Conservation (phyloP, 1,140 invertebrate genomes). For the Harlomillsia oculata region DNA sequence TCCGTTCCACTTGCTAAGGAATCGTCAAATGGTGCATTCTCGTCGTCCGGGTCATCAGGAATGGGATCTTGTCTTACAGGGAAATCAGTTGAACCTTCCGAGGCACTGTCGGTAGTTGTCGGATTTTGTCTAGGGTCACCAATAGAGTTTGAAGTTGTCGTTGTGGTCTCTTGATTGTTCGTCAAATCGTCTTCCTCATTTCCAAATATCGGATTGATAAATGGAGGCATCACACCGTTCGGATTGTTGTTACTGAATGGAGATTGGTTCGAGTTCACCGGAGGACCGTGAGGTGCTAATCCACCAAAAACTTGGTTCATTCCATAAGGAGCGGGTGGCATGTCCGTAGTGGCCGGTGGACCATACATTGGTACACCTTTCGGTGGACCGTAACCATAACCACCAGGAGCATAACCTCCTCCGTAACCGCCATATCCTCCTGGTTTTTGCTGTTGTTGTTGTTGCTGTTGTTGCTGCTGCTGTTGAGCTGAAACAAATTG, state of each 20-base stretch:
- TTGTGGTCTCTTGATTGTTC: background rate
- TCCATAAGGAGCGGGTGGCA: constrained; percentile 1
- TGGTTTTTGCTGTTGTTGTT: constrained; percentile 4
- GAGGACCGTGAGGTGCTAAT: background rate
- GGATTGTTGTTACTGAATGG: background rate
- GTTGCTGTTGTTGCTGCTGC: background rate
- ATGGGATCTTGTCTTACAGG: background rate
- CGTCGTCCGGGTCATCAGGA: constrained; percentile 6
- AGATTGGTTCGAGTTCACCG: background rate
- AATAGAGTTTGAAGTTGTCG: background rate
- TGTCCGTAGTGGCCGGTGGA: background rate
- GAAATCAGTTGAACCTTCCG: background rate
- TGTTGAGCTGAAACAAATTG: too few species aligned
- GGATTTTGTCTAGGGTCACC: constrained; percentile 4
- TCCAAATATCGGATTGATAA: constrained; percentile 1
- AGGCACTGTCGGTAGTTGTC: background rate
- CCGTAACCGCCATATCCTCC: too few species aligned
- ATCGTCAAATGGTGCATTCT: constrained; percentile 7
- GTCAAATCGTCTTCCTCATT: background rate
- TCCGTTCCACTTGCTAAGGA: background rate
- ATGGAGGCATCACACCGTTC: background rate
- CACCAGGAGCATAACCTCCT: too few species aligned
- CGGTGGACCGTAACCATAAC: constrained; percentile 1
- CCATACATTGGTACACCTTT: background rate
- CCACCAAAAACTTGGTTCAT: background rate